Evolutionary conservation across 2,797 vertebrate genomes (phyloP).

Genomic region (Okamejei kenojei): DNA sequence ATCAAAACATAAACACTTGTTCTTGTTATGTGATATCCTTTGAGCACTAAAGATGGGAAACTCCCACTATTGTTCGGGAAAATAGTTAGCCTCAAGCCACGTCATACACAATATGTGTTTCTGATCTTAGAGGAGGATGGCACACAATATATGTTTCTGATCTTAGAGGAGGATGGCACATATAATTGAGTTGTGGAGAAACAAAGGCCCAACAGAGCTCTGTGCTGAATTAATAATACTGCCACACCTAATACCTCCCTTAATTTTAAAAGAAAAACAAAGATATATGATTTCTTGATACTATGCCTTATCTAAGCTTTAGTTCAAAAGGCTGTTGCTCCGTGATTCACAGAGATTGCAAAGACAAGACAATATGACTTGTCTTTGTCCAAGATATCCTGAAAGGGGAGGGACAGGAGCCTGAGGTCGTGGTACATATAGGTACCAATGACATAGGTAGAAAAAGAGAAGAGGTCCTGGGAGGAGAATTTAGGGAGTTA

Average conservation of each 20-base stretch:
- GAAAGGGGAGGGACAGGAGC: too few relatives aligned
- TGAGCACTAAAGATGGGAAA: not conserved
- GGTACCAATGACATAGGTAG: too few relatives aligned
- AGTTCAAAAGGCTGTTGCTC: not conserved
- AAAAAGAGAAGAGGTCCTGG: too few relatives aligned
- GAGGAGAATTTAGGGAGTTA: too few relatives aligned
- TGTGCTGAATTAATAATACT: not conserved
- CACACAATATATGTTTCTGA: not conserved
- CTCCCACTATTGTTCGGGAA: not conserved
- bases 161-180: not conserved
- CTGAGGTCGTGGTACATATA: too few relatives aligned
- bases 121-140: not conserved
- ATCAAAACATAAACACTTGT: not conserved
- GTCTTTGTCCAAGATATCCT: too few relatives aligned
- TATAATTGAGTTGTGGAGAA: not conserved
- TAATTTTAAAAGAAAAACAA: not conserved
- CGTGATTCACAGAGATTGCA: not conserved
- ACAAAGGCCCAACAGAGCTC: not conserved
- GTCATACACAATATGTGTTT: not conserved
- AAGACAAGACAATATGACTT: not conserved
- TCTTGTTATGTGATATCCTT: not conserved
- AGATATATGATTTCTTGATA: not conserved
- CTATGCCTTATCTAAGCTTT: not conserved
- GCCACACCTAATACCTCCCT: not conserved
- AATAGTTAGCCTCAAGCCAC: not conserved